Conservation (phyloP, 2,113 vertebrate species). For the Cyanoramphus novaezelandiae region DNA sequence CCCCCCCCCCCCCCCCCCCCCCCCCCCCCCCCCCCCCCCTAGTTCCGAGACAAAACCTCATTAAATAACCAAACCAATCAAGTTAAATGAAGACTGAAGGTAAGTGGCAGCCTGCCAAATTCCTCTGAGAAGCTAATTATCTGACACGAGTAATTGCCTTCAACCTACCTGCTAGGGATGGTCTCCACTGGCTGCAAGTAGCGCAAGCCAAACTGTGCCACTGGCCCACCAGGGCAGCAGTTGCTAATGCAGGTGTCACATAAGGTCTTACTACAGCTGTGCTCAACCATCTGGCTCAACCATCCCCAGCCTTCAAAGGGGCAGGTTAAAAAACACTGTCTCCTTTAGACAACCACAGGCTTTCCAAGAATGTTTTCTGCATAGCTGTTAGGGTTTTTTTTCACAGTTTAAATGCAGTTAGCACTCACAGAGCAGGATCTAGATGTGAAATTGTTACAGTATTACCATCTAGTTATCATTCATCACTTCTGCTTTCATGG, state of each 20-base stretch:
- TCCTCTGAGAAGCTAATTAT: background rate
- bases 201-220: background rate
- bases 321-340: background rate
- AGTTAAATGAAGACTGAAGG: background rate
- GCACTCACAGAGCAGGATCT: background rate
- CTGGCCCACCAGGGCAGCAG: background rate
- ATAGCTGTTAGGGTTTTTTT: background rate
- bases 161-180: background rate
- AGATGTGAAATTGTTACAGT: background rate
- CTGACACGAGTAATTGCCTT: background rate
- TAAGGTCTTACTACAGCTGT: background rate
- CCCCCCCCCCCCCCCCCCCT: no score
- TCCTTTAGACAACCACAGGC: background rate
- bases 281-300: background rate
- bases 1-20: no score
- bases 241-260: accelerated
- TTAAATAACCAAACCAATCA: background rate
- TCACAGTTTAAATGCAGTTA: background rate
- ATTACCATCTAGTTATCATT: background rate
- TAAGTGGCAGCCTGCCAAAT: background rate
- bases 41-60: background rate
- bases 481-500: background rate
- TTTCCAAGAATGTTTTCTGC: background rate
- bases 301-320: background rate
- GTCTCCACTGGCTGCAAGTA: background rate